Evolutionary conservation across 1,140 invertebrate species (phyloP), one percentile per base, ranked within the genome.

Genomic region (Heliconius himera): DNA sequence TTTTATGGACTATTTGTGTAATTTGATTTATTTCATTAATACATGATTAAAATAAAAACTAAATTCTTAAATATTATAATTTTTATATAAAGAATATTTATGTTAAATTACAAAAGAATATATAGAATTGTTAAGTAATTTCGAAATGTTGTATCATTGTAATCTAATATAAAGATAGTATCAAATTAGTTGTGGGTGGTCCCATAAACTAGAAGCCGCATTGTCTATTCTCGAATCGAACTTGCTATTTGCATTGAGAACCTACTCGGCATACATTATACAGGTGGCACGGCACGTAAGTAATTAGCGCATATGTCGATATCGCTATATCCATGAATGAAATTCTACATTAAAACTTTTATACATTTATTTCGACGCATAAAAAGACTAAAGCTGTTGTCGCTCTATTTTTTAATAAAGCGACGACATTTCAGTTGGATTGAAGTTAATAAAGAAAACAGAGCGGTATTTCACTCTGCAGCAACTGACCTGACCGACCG

Each of bases 211-310:
- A 86, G 84, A 84, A 81, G 78, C 89, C 92, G 83, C 89, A 94
- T 92, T 93, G 90, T 89, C 89, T 92, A 94, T 94, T 93, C 91
- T 89, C 87, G 87, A 87, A 92, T 92, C 93, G 90, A 93, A 93
- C 90, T 93, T 90, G 86, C 90, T 87, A 93, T 94, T 94, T 93
- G 90, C 92, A 93, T 94, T 91, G 88, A 89, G 90, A 87, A 91
- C 87, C 88, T 84, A 92, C 87, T 87, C 86, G 79, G 91, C 91
- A 92, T 91, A 93, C 87, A 92, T 93, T 90, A 93, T 88, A 84
- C 84, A 81, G 81, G 83, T 84, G 81, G 85, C 85, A 81, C 80
- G 85, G 84, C 85, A 84, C 87, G 83, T 88, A 87, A 90, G 85
- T 93, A 92, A 93, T 94, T 92, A 94, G 90, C 85, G 87, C 88